Evolutionary conservation across 2,888 invertebrate species (phyloP).

Genomic region (Brenthis daphne): DNA sequence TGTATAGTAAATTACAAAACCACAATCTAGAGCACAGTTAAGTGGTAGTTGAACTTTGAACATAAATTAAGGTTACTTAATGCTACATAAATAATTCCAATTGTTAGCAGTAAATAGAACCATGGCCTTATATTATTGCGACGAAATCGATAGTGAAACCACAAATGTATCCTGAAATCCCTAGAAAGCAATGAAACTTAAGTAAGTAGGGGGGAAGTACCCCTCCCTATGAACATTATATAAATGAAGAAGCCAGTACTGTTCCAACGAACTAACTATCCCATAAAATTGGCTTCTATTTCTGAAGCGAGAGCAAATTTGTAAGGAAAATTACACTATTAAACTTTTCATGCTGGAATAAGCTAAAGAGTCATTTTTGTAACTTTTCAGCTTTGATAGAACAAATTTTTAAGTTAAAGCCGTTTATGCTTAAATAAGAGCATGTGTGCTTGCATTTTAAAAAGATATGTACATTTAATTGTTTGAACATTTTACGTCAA

Average conservation of each 20-base stretch:
- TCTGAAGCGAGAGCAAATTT: constrained; percentile 34
- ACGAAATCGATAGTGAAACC: constrained; percentile 36
- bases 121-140: constrained; percentile 27
- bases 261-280: constrained; percentile 33
- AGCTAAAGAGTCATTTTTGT: constrained; percentile 23
- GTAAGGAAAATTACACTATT: constrained; percentile 34
- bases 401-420: constrained; percentile 16
- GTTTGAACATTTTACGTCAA: too few species aligned
- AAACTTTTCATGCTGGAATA: constrained; percentile 32
- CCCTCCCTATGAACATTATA: constrained; percentile 29
- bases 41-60: constrained; percentile 18
- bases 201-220: constrained; percentile 26
- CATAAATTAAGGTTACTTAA: constrained; percentile 19
- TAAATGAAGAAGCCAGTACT: constrained; percentile 34
- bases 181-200: constrained; percentile 37
- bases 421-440: constrained; percentile 6
- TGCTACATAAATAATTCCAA: constrained; percentile 22
- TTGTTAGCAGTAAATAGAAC: constrained; percentile 25
- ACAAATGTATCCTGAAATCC: constrained; percentile 36
- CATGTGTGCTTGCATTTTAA: constrained; percentile 9
- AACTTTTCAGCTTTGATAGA: constrained; percentile 21
- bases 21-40: constrained; percentile 13
- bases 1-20: constrained; percentile 14
- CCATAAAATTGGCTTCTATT: constrained; percentile 34
- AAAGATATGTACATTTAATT: neutral